Conservation (phyloP, 2,888 invertebrate genomes). For the Melieria crassipennis region DNA sequence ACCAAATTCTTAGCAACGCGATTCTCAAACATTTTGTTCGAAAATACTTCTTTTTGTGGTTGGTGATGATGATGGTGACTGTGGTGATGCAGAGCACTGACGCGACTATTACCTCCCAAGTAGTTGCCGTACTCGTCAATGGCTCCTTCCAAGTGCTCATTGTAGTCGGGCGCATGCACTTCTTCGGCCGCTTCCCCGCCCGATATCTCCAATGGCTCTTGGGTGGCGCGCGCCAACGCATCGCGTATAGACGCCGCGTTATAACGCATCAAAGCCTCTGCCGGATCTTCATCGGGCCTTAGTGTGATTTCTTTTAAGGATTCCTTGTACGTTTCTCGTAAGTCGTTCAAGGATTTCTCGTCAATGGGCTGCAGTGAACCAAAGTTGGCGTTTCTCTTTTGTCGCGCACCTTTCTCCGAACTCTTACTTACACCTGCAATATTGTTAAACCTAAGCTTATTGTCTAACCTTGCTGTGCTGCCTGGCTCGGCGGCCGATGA, state of each 20-base stretch:
- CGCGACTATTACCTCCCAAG: not conserved
- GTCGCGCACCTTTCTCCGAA: constrained; percentile 25
- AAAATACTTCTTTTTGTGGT: no score
- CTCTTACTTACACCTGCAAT: constrained; percentile 33
- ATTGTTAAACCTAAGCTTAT: constrained; percentile 37
- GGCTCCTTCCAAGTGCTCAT: not conserved
- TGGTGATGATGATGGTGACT: not conserved
- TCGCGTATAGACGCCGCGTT: constrained; percentile 60
- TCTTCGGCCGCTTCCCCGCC: constrained; percentile 31
- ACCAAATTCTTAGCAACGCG: no score
- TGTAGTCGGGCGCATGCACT: constrained; percentile 5
- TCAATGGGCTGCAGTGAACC: constrained; percentile 59
- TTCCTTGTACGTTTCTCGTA: constrained; percentile 57
- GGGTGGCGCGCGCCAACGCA: constrained; percentile 54
- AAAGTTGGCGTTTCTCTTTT: constrained; percentile 48
- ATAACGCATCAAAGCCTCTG: constrained; percentile 59
- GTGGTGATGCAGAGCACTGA: not conserved
- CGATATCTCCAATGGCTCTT: constrained; percentile 54
- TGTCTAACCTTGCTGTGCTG: constrained; percentile 48
- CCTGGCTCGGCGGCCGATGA: not conserved
- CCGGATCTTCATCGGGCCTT: constrained; percentile 59
- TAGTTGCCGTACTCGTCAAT: not conserved
- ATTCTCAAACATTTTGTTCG: no score
- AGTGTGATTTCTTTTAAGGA: constrained; percentile 60
- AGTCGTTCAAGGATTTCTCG: constrained; percentile 51